Evolutionary conservation across 2,113 vertebrate genomes (phyloP).

Genomic region (Scopus umbretta): DNA sequence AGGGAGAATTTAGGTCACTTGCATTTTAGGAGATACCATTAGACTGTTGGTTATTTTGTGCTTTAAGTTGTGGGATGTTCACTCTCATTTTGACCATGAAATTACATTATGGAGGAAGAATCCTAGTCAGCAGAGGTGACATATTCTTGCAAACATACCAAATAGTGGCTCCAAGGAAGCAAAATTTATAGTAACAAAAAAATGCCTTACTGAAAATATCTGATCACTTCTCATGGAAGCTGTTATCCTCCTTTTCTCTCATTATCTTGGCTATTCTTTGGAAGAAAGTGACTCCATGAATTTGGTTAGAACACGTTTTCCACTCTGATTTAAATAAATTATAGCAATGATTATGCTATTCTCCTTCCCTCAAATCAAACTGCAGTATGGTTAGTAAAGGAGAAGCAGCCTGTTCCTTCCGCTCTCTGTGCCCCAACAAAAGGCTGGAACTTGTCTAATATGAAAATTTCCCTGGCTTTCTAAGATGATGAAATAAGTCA

Average conservation of each 20-base stretch:
- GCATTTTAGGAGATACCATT: not conserved
- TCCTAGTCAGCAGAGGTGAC: not conserved
- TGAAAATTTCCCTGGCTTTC: not conserved
- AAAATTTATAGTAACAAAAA: not conserved
- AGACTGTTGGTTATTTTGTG: not conserved
- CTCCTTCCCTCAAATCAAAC: not conserved
- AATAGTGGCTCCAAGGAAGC: not conserved
- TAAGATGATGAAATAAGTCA: not conserved
- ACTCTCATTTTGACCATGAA: not conserved
- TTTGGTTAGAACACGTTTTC: not conserved
- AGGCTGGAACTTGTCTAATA: not conserved
- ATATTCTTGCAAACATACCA: not conserved
- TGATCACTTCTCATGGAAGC: accelerated
- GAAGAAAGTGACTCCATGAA: not conserved
- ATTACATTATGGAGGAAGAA: not conserved
- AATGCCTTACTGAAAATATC: not conserved
- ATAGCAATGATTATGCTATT: not conserved
- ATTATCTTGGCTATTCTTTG: not conserved
- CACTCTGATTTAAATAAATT: not conserved
- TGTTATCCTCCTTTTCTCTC: not conserved
- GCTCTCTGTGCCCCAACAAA: not conserved
- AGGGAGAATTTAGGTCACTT: not conserved
- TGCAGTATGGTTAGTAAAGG: not conserved
- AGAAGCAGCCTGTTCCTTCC: not conserved
- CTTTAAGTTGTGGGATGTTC: not conserved